Base-by-base conservation (phyloP, 2,888 invertebrate genomes). In the Pammene fasciana region DNA sequence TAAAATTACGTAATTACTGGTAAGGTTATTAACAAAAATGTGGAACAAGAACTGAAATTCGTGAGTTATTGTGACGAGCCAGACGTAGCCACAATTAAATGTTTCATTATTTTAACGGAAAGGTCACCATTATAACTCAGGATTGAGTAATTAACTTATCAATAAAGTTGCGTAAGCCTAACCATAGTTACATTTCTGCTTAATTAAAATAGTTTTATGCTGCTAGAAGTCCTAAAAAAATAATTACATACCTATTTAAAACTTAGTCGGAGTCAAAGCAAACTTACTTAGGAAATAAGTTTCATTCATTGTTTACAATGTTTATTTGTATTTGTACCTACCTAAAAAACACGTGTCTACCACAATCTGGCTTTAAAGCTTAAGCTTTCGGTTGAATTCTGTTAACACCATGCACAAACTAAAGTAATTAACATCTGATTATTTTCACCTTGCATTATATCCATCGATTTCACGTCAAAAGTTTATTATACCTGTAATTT, bases 391-490 rank as follows among this genome's bases (percentile, higher is more conserved):
- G 26, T 26, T 26, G 1, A 26, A 26, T 26, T 26, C 26, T 26
- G 26, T 26, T 26, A 26, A 26, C 26, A 4, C 26, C 26, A 26
- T 26, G 1, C 26, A 41, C 7, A 38, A 18, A 18, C 5, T 13
- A 41, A 18, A 13, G 14, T n/a, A 62, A 52, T 50, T 62, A 48
- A 13, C 8, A 2, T 14, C 7, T 50, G n/a, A 38, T 38, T 41
- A 38, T 38, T 62, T 11, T 26, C 38, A 38, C 36, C 16, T 61
- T 38, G 16, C 62, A 18, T 14, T 60, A 7, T 13, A 38, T 10
- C 43, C 18, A 67, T 67, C 59, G 66, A 67, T 67, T 67, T 67
- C 59, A 67, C 50, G 41, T 67, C 52, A 59, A 52, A 52, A 52
- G 45, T 43, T 16, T 16, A 16, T 10, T 59, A 43, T n/a, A 34